Evolutionary conservation across 2,888 invertebrate genomes (phyloP), one percentile per base, ranked within the genome.

Genomic region (Adelognathus sp.): DNA sequence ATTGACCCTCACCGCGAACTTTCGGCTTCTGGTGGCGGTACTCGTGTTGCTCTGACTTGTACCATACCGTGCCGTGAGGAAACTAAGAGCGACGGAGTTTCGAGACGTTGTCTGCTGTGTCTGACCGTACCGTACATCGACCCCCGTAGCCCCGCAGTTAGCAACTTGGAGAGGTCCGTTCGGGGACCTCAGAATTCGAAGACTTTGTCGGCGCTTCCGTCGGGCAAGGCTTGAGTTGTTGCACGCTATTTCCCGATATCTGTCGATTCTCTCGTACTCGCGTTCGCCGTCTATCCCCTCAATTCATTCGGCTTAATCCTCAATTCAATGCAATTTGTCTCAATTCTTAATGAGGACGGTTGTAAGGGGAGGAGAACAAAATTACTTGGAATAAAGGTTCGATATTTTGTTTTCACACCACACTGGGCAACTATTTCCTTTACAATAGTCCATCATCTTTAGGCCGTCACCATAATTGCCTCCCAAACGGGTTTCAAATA

Each of bases 1-100:
- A 88, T 88, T 88, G 87, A 88, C 86, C 84, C 79, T 69, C 82
- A 83, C 85, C 85, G 84, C 84, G 83, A 85, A 84, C 71, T 76
- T 76, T 66, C 41, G 52, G 60, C 60, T 66, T 21, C 52, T 41
- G 72, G 58, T 50, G 4, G 54, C n/a, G n/a, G n/a, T 52, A 33
- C 50, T 64, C 50, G 58, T 60, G 52, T 50, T 50, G 24, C 16
- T 63, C 16, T 44, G 29, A 31, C 44, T 63, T 44, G 29, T 6
- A 3, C 4, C 39, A 76, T 63, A 46, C 21, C 33, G n/a, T 11
- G 21, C 16, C 46, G 9, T 44, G 67, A 18, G 27, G 58, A 14
- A 14, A 54, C 24, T 14, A 66, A 21, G 29, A 58, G 70, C 60
- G 16, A 1, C 18, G 21, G 44, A 58, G 81, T 87, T 88, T 82